Percentiles rank a stretch among this genome's conserved stretches.
phyloP scores from a whole-genome alignment of 2,113 vertebrate genomes.

The Colossoma macropomum region DNA sequence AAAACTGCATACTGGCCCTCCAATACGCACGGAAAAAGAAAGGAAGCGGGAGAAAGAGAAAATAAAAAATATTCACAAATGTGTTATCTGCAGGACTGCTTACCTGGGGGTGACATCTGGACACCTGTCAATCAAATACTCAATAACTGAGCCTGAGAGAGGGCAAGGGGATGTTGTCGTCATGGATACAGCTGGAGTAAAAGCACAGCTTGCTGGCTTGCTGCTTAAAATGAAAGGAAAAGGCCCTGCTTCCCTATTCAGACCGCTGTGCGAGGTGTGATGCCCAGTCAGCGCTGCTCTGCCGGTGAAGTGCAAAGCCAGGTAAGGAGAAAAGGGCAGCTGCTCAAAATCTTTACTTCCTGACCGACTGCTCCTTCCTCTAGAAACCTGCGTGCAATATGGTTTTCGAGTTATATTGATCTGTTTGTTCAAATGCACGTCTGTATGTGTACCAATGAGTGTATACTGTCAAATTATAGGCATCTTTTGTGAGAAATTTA shows the following conservation, averaged over 20 bases:
- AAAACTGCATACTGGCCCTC: neutral
- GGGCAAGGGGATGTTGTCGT: slow-evolving; percentile 73
- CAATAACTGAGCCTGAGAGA: slow-evolving; percentile 71
- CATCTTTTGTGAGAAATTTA: neutral
- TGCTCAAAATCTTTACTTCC: slow-evolving; percentile 61
- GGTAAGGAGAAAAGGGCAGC: slow-evolving; percentile 33
- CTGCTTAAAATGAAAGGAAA: slow-evolving; percentile 26
- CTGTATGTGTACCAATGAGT: neutral
- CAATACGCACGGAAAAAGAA: neutral
- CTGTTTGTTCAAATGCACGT: neutral
- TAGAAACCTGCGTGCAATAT: slow-evolving; percentile 21
- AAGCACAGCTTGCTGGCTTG: slow-evolving; percentile 78
- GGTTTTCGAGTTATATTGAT: neutral
- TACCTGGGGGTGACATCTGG: slow-evolving; percentile 75
- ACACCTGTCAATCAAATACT: slow-evolving; percentile 82
- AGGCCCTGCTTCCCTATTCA: slow-evolving; percentile 19
- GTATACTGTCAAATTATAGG: neutral
- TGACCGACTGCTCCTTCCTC: slow-evolving; percentile 34
- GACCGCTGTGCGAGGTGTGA: slow-evolving; percentile 30
- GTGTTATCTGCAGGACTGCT: neutral
- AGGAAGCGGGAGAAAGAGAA: neutral
- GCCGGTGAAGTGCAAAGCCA: slow-evolving; percentile 35
- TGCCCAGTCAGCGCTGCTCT: slow-evolving; percentile 33
- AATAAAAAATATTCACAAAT: slow-evolving; percentile 3
- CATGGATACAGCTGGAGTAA: slow-evolving; percentile 77